phyloP scores from a whole-genome alignment of 2,797 vertebrate genomes.

The Poeciliopsis turneri region DNA sequence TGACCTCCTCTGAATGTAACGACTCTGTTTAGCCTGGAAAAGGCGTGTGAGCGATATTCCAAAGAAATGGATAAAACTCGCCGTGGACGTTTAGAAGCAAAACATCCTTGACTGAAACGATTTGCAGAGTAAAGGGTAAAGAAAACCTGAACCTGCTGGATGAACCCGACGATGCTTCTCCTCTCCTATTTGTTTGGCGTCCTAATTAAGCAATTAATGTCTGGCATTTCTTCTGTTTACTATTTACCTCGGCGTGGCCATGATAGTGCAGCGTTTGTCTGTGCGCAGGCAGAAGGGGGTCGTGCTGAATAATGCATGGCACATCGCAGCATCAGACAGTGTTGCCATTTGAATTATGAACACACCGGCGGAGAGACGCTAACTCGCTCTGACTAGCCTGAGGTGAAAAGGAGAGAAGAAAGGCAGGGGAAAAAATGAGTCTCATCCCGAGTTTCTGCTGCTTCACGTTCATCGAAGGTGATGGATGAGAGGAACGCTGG shows the following conservation, averaged over 20 bases:
- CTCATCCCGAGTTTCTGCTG: conserved; percentile 49
- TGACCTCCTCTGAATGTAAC: conserved; percentile 3
- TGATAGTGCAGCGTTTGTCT: conserved; percentile 74
- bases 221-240: conserved; percentile 75
- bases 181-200: conserved; percentile 71
- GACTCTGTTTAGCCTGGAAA: not conserved
- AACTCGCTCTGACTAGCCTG: conserved; percentile 71
- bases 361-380: conserved; percentile 68
- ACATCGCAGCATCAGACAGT: conserved; percentile 68
- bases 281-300: conserved; percentile 71
- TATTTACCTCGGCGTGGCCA: conserved; percentile 70
- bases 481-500: conserved; percentile 66
- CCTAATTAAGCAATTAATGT: conserved; percentile 79
- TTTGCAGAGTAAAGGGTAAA: not conserved
- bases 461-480: conserved; percentile 66
- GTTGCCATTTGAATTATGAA: conserved; percentile 83
- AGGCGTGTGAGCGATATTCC: not conserved
- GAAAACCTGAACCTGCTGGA: conserved; percentile 14
- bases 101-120: not conserved
- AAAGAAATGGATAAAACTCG: not conserved
- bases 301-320: conserved; percentile 81
- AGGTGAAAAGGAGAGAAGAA: conserved; percentile 56
- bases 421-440: conserved; percentile 52
- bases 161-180: conserved; percentile 18
- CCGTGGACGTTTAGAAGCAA: not conserved